Conservation (phyloP, 2,113 vertebrate genomes). For the Nycticorax nycticorax region DNA sequence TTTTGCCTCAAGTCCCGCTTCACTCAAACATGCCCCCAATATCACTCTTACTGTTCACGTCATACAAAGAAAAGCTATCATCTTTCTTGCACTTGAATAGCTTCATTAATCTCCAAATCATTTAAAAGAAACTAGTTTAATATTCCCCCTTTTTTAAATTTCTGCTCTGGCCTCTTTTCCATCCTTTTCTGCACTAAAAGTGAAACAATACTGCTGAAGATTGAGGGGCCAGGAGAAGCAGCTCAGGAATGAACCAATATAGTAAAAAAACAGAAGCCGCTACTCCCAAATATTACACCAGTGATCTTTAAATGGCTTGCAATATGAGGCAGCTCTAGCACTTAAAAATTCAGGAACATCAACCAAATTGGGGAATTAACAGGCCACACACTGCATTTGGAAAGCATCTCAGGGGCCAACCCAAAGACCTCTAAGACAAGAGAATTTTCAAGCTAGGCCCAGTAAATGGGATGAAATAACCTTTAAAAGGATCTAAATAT, state of each 20-base stretch:
- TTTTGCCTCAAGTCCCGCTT: background rate
- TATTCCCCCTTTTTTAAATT: background rate
- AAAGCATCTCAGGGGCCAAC: background rate
- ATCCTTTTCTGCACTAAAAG: background rate
- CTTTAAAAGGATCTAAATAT: background rate
- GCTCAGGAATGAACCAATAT: background rate
- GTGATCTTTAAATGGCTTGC: background rate
- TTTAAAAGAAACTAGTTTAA: constrained; percentile 16
- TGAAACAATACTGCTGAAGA: background rate
- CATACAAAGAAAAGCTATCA: background rate
- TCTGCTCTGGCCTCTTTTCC: background rate
- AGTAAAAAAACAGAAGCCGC: background rate
- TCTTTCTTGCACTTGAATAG: background rate
- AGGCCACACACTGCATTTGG: background rate
- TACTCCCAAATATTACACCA: background rate
- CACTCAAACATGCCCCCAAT: background rate
- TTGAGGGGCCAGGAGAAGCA: background rate
- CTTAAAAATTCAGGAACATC: background rate
- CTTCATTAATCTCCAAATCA: background rate
- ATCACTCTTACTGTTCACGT: background rate
- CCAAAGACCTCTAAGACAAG: background rate
- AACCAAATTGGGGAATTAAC: background rate
- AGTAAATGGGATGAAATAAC: background rate
- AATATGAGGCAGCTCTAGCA: background rate
- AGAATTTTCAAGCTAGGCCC: background rate